Base-by-base conservation (phyloP, 1,140 invertebrate species). In the Cydia amplana region DNA sequence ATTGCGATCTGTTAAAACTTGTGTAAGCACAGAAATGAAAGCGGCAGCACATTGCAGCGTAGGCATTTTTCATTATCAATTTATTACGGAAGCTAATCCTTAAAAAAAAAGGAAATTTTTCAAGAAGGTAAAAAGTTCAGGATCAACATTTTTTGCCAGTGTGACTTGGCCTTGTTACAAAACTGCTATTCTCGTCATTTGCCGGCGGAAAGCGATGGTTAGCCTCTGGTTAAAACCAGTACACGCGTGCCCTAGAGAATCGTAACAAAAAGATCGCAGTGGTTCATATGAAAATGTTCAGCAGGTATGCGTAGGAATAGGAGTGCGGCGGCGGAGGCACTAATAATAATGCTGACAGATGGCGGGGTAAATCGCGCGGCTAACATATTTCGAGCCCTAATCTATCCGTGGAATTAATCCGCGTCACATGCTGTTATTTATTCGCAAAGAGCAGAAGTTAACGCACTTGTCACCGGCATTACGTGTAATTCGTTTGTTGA, bases 271-370 rank as follows among this genome's bases (percentile, higher is more conserved):
- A 18, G 51, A 20, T 55, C 16, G 7, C 16, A 18, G 6, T 55
- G 51, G 51, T 55, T 55, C 51, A n/a, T 3, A 20, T 18, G 4
- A 49, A 55, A 55, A 55, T 18, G n/a, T 16, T 55, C 51, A 18
- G 51, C 36, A 40, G 36, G 36, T 55, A 55, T 20, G 51, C 51
- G 2, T 55, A 55, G n/a, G 51, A 55, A 55, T 55, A 55, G 7
- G 51, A 18, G 16, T 16, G 6, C 51, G n/a, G 6, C 51, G n/a
- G n/a, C 51, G 16, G 51, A 55, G 51, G 51, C 51, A 55, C 51
- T 55, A 55, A 55, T 36, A 67, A 55, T 80, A 78, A 80, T 77
- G 75, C 77, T 78, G 77, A 80, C 79, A 73, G 75, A 80, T 80
- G 75, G 73, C 73, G 40, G 76, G 78, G 75, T 80, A 80, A 80